Conservation (phyloP, 1,140 invertebrate genomes). For the Danaus plexippus region DNA sequence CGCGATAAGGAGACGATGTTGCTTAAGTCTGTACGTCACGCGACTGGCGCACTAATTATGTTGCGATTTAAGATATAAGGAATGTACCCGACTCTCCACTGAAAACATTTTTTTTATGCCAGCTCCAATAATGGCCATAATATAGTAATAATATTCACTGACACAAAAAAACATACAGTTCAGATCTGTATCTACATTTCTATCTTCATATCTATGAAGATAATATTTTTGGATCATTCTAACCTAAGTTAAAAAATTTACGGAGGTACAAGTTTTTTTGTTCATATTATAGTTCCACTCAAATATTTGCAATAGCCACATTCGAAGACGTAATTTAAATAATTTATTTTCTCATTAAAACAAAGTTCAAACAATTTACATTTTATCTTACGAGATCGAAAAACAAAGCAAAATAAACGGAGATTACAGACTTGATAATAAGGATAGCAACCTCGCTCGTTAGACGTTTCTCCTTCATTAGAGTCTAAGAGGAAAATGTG, state of each 20-base stretch:
- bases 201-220: too few relatives aligned
- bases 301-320: too few relatives aligned
- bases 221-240: too few relatives aligned
- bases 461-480: conserved; percentile 54
- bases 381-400: conserved; percentile 15
- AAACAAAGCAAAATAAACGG: conserved; percentile 27
- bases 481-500: conserved; percentile 38
- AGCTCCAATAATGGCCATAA: conserved; percentile 39
- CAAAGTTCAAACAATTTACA: conserved; percentile 12
- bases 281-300: too few relatives aligned
- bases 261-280: too few relatives aligned
- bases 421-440: conserved; percentile 45
- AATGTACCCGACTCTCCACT: conserved; percentile 36
- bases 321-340: conserved; percentile 25
- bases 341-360: conserved; percentile 13
- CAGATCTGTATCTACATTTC: too few relatives aligned
- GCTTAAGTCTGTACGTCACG: conserved; percentile 60
- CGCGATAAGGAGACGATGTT: conserved; percentile 64
- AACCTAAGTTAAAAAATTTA: too few relatives aligned
- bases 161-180: too few relatives aligned
- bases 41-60: conserved; percentile 65
- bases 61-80: conserved; percentile 62
- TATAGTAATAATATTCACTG: too few relatives aligned
- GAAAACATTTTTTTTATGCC: conserved; percentile 43
- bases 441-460: conserved; percentile 36